Base-by-base conservation (phyloP, 2,888 invertebrate species). In the Drosophila anomalata region DNA sequence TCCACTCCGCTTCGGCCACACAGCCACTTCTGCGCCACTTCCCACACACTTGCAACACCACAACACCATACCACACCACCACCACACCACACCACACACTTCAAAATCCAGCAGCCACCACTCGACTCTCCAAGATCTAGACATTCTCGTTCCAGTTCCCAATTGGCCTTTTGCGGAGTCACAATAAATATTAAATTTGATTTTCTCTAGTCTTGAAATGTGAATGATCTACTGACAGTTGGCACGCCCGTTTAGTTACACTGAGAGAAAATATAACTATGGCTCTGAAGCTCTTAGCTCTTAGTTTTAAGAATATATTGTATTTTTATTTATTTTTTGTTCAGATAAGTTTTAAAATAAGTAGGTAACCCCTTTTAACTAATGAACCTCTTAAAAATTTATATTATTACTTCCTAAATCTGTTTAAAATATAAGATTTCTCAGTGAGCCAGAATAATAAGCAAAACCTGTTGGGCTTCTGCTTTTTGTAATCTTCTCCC, bases 381-480 rank as follows among this genome's bases (percentile, higher is more conserved):
- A 6, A 24, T 1, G 9, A 12, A 4, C 17, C 3, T 20, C 22
- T 12, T 44, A 12, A 3, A 26, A 47, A 17, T 9, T 0, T 48
- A 17, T 12, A n/a, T 24, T 46, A 22, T 12, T 6, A 12, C 22
- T 12, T 44, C 9, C 41, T 8, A 42, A 7, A 42, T 42, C 9
- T 9, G 3, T 42, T 17, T 20, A 1, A 14, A 7, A 3, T 6
- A 14, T 8, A 14, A 7, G n/a, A 39, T 39, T 33, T 12, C 20
- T 8, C n/a, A 52, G 11, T 20, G 12, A 7, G 9, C 8, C 11
- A 68, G 56, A 46, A 39, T 14, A 39, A 47, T 55, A 46, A 17
- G 39, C 68, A 56, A 69, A 70, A 70, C 70, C 73, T 65, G 70
- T 70, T 70, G 52, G 26, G 56, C 70, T 51, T 73, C 73, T 65